Base-by-base conservation (phyloP, 1,140 invertebrate genomes). In the Tribolium castaneum region DNA sequence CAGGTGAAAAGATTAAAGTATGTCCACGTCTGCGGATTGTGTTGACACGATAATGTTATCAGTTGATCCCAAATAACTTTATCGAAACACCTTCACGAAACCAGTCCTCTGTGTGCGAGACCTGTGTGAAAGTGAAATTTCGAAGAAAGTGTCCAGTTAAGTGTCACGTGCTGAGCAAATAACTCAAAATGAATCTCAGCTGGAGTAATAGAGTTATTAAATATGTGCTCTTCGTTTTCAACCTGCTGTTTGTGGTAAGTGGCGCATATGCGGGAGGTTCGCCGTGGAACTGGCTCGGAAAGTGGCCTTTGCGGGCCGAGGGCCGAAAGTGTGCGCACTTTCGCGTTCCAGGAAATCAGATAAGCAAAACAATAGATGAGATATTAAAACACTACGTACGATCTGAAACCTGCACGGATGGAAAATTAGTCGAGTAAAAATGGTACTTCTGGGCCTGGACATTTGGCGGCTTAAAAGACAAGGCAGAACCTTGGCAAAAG, bases 191-290 rank as follows among this genome's bases (percentile, higher is more conserved):
- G 82, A 78, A 79, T 78, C 76, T 82, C 10, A 79, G 79, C 52
- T 83, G 77, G 83, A 82, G 81, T 83, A 75, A 79, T 19, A 76
- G 56, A 49, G 81, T 77, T 72, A 83, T 85, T 35, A 86, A 86
- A 74, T 84, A 83, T 54, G 45, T 83, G 5, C 77, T 83, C 76
- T 83, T 81, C 45, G 56, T 78, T 6, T 82, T 82, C 25, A 84
- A 81, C 76, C 73, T 84, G 16, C 72, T 86, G 76, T 84, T 85
- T 77, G 80, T 84, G 82, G 83, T 84, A 78, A 84, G 82, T 85
- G 2, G 5, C 6, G 6, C 3, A 6, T 30, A 30, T 30, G 25
- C 25, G 25, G 6, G 1, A 1, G 25, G 25, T 30, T 1, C 25
- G 25, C 1, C 25, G 25, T 30, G 25, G 25, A 30, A 30, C 25